phyloP scores from a whole-genome alignment of 2,888 invertebrate species.

The Scaptomyza flava region DNA sequence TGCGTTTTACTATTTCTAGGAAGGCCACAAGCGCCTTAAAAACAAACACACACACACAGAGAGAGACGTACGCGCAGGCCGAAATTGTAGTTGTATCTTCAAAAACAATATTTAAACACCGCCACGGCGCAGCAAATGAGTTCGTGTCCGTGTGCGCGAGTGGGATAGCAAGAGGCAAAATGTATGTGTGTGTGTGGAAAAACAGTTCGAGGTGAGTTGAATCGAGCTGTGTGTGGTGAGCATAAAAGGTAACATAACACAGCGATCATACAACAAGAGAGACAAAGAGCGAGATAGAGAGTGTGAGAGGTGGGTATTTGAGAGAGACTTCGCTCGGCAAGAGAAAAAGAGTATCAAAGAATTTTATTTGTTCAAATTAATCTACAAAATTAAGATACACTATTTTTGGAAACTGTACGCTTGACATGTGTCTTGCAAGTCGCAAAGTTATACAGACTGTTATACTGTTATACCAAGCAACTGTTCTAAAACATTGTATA shows the following conservation, averaged over 20 bases:
- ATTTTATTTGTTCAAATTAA: constrained; percentile 36
- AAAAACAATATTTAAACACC: constrained; percentile 56
- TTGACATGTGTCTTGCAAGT: constrained; percentile 2
- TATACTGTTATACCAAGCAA: constrained; percentile 10
- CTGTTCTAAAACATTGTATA: constrained; percentile 7
- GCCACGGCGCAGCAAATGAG: constrained; percentile 37
- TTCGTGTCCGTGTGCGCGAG: constrained; percentile 30
- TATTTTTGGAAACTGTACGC: constrained; percentile 30
- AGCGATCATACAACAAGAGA: constrained; percentile 46
- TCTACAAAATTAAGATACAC: constrained; percentile 45
- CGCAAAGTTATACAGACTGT: not conserved
- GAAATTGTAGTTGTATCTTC: constrained; percentile 67
- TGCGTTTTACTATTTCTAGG: constrained; percentile 82
- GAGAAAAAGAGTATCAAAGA: constrained; percentile 14
- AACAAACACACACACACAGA: constrained; percentile 17
- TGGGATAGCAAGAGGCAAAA: constrained; percentile 13
- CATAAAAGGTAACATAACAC: constrained; percentile 50
- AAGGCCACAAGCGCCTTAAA: constrained; percentile 66
- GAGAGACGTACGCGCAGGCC: constrained; percentile 28
- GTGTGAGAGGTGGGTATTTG: not conserved
- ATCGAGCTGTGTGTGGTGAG: constrained; percentile 27
- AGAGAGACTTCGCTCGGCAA: constrained; percentile 1
- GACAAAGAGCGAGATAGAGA: constrained; percentile 3
- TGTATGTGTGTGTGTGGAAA: constrained; percentile 51
- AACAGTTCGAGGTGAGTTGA: constrained; percentile 46